Percentiles rank a stretch among this genome's conserved stretches.
phyloP scores from a whole-genome alignment of 2,888 invertebrate species.

The Rhimphoctona megacephalus region DNA sequence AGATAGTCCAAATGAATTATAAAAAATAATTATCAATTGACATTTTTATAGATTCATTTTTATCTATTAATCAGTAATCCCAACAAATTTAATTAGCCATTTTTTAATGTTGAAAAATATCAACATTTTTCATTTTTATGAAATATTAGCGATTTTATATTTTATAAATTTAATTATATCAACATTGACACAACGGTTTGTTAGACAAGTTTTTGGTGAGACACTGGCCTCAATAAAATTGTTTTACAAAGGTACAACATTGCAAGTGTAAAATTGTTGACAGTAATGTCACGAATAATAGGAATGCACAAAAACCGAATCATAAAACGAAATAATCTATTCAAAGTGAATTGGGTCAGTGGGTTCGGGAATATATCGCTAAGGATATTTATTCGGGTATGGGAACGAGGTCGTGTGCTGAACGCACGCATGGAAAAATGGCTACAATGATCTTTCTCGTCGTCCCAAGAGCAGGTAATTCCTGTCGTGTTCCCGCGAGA shows the following conservation, averaged over 20 bases:
- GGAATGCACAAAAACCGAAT: slow-evolving; percentile 63
- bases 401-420: slow-evolving; percentile 80
- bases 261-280: slow-evolving; percentile 65
- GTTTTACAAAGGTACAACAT: slow-evolving; percentile 30
- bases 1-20: not conserved
- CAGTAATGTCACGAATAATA: slow-evolving; percentile 44
- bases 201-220: not conserved
- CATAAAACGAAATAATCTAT: slow-evolving; percentile 71
- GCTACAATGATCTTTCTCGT: slow-evolving; percentile 67
- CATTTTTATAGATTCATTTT: too few relatives aligned
- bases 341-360: slow-evolving; percentile 77
- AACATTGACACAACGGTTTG: not conserved
- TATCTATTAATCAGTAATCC: too few relatives aligned
- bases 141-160: not conserved
- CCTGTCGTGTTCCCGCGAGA: slow-evolving; percentile 49
- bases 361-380: slow-evolving; percentile 58
- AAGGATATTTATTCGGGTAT: slow-evolving; percentile 57
- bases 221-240: not conserved
- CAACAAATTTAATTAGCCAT: too few relatives aligned
- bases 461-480: slow-evolving; percentile 53
- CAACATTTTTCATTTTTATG: too few relatives aligned
- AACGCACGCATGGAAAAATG: slow-evolving; percentile 77
- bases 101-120: too few relatives aligned
- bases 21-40: too few relatives aligned
- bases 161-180: not conserved